These are phyloP conservation scores for Sciurus vulgaris DNA, from an alignment of 2,797 vertebrate species.

Conservation along the genomic window DNA sequence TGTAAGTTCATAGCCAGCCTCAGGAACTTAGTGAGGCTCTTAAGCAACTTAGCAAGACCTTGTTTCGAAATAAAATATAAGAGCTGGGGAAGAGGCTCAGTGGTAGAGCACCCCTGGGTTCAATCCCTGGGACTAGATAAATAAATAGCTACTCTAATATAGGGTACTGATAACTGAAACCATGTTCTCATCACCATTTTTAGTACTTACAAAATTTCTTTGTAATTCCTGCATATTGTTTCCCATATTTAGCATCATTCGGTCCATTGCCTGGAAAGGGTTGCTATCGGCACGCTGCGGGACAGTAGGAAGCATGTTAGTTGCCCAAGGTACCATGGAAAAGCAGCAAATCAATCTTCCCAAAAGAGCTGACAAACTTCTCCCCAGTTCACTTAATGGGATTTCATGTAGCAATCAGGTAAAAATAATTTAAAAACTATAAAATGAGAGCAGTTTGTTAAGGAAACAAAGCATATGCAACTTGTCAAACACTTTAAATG, in stretches of 20 bases:
- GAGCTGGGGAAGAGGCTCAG: too few species aligned
- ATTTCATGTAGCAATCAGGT: constrained; percentile 44
- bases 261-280: constrained; percentile 92
- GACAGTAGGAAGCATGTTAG: constrained; percentile 59
- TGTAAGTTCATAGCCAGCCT: too few species aligned
- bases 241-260: constrained; percentile 93
- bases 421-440: constrained; percentile 52
- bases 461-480: constrained; percentile 43
- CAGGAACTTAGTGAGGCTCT: too few species aligned
- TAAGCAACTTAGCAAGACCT: too few species aligned
- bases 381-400: background rate
- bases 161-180: background rate
- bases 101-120: too few species aligned
- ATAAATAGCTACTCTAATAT: background rate
- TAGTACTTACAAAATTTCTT: constrained; percentile 92
- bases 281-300: constrained; percentile 84
- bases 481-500: constrained; percentile 30
- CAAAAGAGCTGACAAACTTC: constrained; percentile 25
- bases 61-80: too few species aligned
- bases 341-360: constrained; percentile 61
- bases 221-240: constrained; percentile 92
- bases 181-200: constrained; percentile 51
- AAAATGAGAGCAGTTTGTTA: background rate
- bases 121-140: too few species aligned
- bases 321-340: constrained; percentile 43